Base-by-base conservation (phyloP, 2,113 vertebrate genomes). In the Cinclus cinclus region DNA sequence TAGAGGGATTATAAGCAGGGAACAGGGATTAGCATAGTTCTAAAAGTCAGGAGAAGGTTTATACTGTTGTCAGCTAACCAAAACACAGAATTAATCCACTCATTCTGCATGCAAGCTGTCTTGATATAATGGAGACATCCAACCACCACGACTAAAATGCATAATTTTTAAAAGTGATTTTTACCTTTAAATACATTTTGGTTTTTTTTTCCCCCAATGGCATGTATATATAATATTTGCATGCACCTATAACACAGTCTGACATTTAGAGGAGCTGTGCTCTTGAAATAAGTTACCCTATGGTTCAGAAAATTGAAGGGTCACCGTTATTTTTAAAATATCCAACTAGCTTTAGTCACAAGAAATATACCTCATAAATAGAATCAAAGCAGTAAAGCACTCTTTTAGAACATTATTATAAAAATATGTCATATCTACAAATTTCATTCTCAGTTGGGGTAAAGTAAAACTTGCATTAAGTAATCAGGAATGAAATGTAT, bases 21-120 rank as follows among this genome's bases (percentile, higher is more conserved):
- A 89, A 94, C 37, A 7, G 92, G 96, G 98, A 98, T 98, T 97
- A 98, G 89, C 95, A 97, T 65, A 92, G 96, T 97, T 98, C 95
- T 94, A 94, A 93, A 96, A 95, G 96, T 97, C 95, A 95, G 44
- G 70, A 92, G 41, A 85, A 77, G 60, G 96, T 97, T 95, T 91
- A 97, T 96, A 84, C 93, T 95, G 90, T 77, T 96, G 94, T 85
- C 93, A 95, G 85, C 68, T 96, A 96, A 73, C 90, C 74, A 92
- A 85, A 96, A 94, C 85, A 67, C 25, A 90, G 81, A 96, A 95
- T 93, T 97, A 97, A 98, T 97, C 95, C 86, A 85, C 55, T 90
- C 81, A 93, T 91, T 50, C 77, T 74, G 50, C 6, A 2, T 56
- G n/a, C 50, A 75, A 42, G 42, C 62, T 94, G 17, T 75, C 56